A percentile compares a stretch with the other conserved stretches of the same genome.
Evolutionary conservation across 2,888 invertebrate species (phyloP).

Genomic region (Pollenia amentaria): DNA sequence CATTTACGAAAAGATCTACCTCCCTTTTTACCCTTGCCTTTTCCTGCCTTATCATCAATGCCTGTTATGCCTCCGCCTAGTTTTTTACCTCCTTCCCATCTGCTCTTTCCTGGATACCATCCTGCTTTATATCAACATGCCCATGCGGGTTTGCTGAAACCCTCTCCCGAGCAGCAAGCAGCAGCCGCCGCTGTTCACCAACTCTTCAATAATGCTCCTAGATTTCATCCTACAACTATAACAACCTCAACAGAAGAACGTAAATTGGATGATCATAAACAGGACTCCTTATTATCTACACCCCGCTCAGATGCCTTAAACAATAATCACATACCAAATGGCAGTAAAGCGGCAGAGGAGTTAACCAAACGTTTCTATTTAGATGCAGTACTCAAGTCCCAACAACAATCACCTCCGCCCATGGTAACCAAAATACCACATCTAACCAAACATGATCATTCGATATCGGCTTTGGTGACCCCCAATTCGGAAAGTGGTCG

Average conservation of each 20-base stretch:
- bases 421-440: slow-evolving; percentile 78
- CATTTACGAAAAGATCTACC: slow-evolving; percentile 86
- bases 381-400: slow-evolving; percentile 90
- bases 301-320: slow-evolving; percentile 81
- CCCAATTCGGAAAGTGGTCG: slow-evolving; percentile 84
- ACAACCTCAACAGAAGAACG: slow-evolving; percentile 46
- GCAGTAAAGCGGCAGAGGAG: slow-evolving; percentile 88
- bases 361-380: slow-evolving; percentile 90
- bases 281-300: slow-evolving; percentile 74
- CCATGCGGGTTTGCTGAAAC: slow-evolving; percentile 83
- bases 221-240: slow-evolving; percentile 75
- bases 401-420: slow-evolving; percentile 77
- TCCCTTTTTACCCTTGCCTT: slow-evolving; percentile 87
- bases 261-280: slow-evolving; percentile 50
- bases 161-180: slow-evolving; percentile 82
- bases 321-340: slow-evolving; percentile 83
- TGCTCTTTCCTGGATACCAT: slow-evolving; percentile 87
- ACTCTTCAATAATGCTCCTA: slow-evolving; percentile 79
- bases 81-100: slow-evolving; percentile 87
- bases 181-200: slow-evolving; percentile 82
- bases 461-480: slow-evolving; percentile 82
- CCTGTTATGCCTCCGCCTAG: slow-evolving; percentile 88
- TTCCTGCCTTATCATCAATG: slow-evolving; percentile 87
- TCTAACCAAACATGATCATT: slow-evolving; percentile 80
- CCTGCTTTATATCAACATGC: slow-evolving; percentile 86